phyloP scores from a whole-genome alignment of 1,140 invertebrate genomes.

The Orchestia grillus region DNA sequence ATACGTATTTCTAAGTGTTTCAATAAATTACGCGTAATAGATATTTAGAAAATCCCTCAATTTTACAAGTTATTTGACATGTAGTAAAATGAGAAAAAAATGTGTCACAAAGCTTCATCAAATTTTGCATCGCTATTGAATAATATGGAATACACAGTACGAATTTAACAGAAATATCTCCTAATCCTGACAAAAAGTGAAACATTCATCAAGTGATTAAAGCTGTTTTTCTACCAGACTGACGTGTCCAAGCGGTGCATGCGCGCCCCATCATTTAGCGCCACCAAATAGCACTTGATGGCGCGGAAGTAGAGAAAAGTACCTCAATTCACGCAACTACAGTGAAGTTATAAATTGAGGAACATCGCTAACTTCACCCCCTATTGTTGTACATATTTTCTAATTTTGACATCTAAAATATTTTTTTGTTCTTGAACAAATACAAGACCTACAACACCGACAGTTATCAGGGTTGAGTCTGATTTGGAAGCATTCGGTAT shows the following conservation, averaged over 20 bases:
- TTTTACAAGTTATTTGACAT: background rate
- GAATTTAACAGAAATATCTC: background rate
- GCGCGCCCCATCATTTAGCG: background rate
- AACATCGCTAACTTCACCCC: background rate
- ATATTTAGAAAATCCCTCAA: too few relatives aligned
- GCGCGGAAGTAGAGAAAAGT: background rate
- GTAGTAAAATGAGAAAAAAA: background rate
- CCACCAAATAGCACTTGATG: background rate
- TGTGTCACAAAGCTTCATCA: background rate
- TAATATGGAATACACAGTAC: background rate
- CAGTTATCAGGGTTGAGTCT: too few relatives aligned
- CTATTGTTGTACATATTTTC: background rate
- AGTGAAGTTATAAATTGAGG: background rate
- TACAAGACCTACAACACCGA: too few relatives aligned
- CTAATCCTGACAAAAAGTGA: background rate
- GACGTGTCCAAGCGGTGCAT: background rate
- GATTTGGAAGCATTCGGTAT: too few relatives aligned
- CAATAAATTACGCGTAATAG: too few relatives aligned
- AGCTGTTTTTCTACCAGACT: background rate
- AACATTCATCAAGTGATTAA: background rate
- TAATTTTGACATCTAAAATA: too few relatives aligned
- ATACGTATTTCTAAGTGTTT: too few relatives aligned
- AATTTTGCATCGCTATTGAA: background rate
- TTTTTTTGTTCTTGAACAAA: too few relatives aligned
- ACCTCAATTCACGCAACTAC: background rate